phyloP scores from a whole-genome alignment of 2,888 invertebrate genomes.

The Hylaea fasciaria region DNA sequence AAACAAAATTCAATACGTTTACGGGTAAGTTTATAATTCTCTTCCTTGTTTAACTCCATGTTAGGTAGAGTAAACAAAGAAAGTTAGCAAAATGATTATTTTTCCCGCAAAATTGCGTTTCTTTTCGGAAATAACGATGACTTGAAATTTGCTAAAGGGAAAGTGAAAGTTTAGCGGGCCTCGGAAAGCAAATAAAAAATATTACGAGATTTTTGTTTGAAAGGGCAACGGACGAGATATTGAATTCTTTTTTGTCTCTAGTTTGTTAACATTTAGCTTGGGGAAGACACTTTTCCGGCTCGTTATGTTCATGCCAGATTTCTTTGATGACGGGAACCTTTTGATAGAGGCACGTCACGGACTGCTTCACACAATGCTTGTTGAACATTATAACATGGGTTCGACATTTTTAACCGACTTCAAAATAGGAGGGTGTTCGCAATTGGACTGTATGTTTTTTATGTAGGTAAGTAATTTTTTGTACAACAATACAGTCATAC shows the following conservation, averaged over 20 bases:
- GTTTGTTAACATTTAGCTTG: conserved; percentile 39
- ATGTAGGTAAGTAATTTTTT: no score
- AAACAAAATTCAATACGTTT: conserved; percentile 43
- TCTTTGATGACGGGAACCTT: conserved; percentile 23
- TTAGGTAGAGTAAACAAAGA: conserved; percentile 46
- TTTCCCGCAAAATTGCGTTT: conserved; percentile 59
- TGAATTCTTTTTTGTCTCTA: conserved; percentile 51
- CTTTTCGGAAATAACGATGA: conserved; percentile 58
- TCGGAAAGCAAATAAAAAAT: conserved; percentile 57
- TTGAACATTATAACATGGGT: no score
- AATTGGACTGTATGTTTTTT: no score
- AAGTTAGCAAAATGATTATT: conserved; percentile 61
- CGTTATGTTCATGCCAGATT: conserved; percentile 22
- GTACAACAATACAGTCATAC: no score
- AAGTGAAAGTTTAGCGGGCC: conserved; percentile 52
- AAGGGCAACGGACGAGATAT: conserved; percentile 43
- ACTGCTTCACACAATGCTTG: conserved; percentile 1
- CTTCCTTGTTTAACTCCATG: conserved; percentile 43
- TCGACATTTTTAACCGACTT: no score
- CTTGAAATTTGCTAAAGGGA: conserved; percentile 59
- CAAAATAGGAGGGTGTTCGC: no score
- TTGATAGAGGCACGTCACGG: conserved; percentile 12
- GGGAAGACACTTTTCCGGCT: conserved; percentile 27
- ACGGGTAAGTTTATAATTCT: conserved; percentile 44
- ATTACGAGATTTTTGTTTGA: conserved; percentile 50